Evolutionary conservation across 2,113 vertebrate genomes (phyloP), one percentile per base, ranked within the genome.

Genomic region (Crotalus horridus): DNA sequence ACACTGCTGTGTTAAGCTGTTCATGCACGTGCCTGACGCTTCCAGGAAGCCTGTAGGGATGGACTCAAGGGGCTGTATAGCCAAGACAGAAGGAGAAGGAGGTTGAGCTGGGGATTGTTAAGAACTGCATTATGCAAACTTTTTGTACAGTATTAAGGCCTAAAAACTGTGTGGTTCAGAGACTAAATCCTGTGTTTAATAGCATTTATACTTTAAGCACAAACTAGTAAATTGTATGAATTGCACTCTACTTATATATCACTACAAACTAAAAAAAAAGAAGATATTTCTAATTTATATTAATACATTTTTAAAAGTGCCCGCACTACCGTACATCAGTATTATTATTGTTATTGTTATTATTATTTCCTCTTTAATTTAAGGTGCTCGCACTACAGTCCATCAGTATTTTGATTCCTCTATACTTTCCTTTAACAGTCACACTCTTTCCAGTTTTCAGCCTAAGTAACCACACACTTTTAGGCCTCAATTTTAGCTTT

Each of bases 221-320:
- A 99, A 98, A 99, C 98, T 99, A 99, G 98, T 99, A 99, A 99
- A 99, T 98, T 99, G 98, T 99, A 99, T 98, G 99, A 99, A 99
- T 99, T 99, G 99, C 99, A 99, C 99, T 99, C 99, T 97, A 99
- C 99, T 99, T 99, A 99, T 99, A 98, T 99, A 99, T 99, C 99
- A 99, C 98, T 99, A 99, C 98, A 98, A 99, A 99, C 98, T 98
- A 98, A 96, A 98, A 98, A 97, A 93, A 58, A 97, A 93, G 98
- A 98, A 99, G 98, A 98, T 99, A 99, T 99, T 98, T 99, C 99
- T 98, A 98, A 99, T 99, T 99, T 99, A 99, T 99, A 99, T 99
- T 99, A 99, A 99, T 99, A 99, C 98, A 97, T 98, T 98, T 98
- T 96, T 97, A 98, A 98, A 98, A 98, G 98, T 98, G 98, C 98